These are phyloP conservation scores for Callyntrura sp. DNA, from an alignment of 2,888 invertebrate species.

Conservation along the genomic window DNA sequence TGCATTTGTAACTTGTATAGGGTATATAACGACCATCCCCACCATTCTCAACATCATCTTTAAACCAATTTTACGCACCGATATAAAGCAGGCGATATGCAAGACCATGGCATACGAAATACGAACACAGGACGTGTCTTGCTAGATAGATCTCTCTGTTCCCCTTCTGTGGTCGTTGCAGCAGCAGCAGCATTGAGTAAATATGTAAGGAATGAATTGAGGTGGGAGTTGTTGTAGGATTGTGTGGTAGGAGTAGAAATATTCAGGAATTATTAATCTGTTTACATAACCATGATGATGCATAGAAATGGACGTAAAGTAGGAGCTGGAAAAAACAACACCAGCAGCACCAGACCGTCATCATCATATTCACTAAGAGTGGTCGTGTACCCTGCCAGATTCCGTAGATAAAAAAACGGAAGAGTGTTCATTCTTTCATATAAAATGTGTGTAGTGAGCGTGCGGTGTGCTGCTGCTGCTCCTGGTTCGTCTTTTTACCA, in stretches of 20 bases:
- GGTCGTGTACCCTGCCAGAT: no score
- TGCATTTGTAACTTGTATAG: no score
- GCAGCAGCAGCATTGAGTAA: no score
- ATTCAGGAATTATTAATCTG: constrained; percentile 59
- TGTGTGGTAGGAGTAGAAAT: neutral
- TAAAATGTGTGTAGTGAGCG: constrained; percentile 16
- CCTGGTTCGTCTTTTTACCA: no score
- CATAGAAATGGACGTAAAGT: constrained; percentile 67
- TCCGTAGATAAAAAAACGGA: neutral
- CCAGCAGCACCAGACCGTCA: neutral
- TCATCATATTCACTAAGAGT: no score
- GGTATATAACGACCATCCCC: no score
- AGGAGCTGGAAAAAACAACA: neutral
- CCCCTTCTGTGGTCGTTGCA: neutral
- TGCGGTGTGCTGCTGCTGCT: no score
- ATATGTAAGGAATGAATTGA: neutral
- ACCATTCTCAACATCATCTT: neutral
- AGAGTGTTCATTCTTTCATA: neutral
- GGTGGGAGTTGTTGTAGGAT: neutral
- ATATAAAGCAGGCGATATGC: no score
- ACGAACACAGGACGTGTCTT: no score
- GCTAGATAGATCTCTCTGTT: no score
- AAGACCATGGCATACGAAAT: no score
- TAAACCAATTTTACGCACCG: neutral
- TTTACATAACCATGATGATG: constrained; percentile 65